Base-by-base conservation (phyloP, 2,888 invertebrate genomes). In the Conus canariensis region DNA sequence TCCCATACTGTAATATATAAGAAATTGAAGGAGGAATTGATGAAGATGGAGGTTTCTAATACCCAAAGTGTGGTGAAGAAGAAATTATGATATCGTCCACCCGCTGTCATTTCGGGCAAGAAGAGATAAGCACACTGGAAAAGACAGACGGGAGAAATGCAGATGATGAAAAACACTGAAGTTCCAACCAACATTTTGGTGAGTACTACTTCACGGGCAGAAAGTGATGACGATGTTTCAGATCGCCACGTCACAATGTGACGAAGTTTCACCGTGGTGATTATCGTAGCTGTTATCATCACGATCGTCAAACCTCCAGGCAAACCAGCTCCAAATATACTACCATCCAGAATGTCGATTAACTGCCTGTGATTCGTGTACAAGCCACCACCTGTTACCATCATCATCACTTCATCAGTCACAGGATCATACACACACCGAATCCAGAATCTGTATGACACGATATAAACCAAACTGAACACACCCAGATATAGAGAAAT, bases 181-280 rank as follows among this genome's bases (percentile, higher is more conserved):
- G 1, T 83, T 6, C 82, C 82, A 10, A 83, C 58, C 82, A 83
- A 19, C 82, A 83, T 83, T n/a, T 83, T 83, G 22, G 82, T 83
- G 8, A 83, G 58, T 5, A 58, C 82, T 58, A 83, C 82, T 56
- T 83, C 82, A 1, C 82, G 56, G 56, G 82, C 19, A 16, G 82
- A 83, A 19, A 83, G 19, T 16, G 82, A 56, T 56, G 82, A 83
- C 56, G 82, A 83, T 8, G 82, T 83, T 56, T 58, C 82, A 56
- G 58, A 22, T 3, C 82, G 82, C 82, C 82, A 83, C 16, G 82
- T 83, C 82, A 83, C 19, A 16, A 58, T 9, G n/a, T 83, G 56
- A 58, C 82, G 82, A 83, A 83, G 82, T 83, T 83, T 83, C 22
- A 56, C 56, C 10, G 82, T 83, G 22, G 82, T 83, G 56, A 83